These are phyloP conservation scores for Hippocampus abdominalis DNA, from an alignment of 2,113 vertebrate species.

Conservation along the genomic window DNA sequence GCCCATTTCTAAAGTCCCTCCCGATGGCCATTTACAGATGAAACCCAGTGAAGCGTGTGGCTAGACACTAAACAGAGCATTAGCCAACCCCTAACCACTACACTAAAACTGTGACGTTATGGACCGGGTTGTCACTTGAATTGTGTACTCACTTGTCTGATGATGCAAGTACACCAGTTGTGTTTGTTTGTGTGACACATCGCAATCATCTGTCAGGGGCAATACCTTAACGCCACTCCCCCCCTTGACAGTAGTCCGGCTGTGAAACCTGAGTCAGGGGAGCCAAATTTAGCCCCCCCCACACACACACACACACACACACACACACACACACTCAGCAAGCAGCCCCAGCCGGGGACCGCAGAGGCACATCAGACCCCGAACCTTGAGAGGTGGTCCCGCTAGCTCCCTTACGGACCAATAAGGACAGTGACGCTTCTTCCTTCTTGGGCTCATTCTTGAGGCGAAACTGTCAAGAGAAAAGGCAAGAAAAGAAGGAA, in stretches of 20 bases:
- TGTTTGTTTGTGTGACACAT: background rate
- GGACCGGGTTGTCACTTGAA: background rate
- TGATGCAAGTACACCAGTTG: background rate
- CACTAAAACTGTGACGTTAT: background rate
- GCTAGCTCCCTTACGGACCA: conserved; percentile 39
- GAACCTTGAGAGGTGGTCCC: conserved; percentile 56
- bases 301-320: conserved; percentile 49
- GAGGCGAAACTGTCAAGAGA: conserved; percentile 53
- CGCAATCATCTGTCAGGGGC: background rate
- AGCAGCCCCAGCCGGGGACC: conserved; percentile 78
- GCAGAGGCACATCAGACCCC: conserved; percentile 74
- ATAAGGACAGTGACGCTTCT: conserved; percentile 45
- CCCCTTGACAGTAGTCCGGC: conserved; percentile 76
- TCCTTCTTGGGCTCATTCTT: conserved; percentile 34
- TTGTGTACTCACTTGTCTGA: background rate
- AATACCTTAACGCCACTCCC: conserved; percentile 53
- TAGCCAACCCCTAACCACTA: background rate
- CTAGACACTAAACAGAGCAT: background rate
- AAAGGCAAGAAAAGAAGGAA: conserved; percentile 16
- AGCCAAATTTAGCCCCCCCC: conserved; percentile 89
- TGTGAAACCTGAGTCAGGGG: conserved; percentile 90
- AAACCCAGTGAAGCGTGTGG: background rate
- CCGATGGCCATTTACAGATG: background rate
- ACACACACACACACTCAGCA: conserved; percentile 55
- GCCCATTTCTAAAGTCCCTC: background rate